These are phyloP conservation scores for Actias luna DNA, from an alignment of 2,888 invertebrate species.

Conservation along the genomic window DNA sequence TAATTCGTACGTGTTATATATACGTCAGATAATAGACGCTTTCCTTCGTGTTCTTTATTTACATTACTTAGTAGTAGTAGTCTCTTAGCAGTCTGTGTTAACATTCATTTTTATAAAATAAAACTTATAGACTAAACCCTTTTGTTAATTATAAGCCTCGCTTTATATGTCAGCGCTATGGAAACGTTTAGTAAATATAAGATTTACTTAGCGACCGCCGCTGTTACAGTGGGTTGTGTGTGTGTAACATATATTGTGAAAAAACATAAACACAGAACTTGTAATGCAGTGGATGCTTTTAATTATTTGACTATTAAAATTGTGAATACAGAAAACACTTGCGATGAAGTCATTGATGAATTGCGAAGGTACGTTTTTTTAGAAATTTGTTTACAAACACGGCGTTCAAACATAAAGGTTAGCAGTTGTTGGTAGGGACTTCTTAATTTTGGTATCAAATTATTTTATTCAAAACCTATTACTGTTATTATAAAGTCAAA, in stretches of 20 bases:
- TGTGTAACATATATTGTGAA: slow-evolving; percentile 39
- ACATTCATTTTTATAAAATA: neutral
- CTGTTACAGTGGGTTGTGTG: slow-evolving; percentile 43
- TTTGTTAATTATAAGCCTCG: neutral
- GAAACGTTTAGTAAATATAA: slow-evolving; percentile 36
- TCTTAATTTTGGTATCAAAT: too few species aligned
- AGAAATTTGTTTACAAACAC: slow-evolving; percentile 2
- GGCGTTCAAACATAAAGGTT: neutral
- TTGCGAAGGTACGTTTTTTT: slow-evolving; percentile 20
- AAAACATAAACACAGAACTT: slow-evolving; percentile 33
- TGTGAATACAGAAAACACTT: slow-evolving; percentile 46
- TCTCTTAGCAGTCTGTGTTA: neutral
- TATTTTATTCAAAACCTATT: neutral
- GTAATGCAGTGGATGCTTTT: slow-evolving; percentile 47
- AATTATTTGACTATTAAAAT: slow-evolving; percentile 51
- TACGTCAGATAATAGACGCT: too few species aligned
- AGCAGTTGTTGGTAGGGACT: too few species aligned
- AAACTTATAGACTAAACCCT: neutral
- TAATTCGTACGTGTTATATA: too few species aligned
- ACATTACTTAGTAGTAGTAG: too few species aligned
- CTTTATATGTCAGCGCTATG: slow-evolving; percentile 28
- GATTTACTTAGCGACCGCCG: slow-evolving; percentile 42
- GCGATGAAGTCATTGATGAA: slow-evolving; percentile 47
- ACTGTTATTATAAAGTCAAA: too few species aligned
- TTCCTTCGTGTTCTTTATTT: neutral